phyloP scores from a whole-genome alignment of 2,888 invertebrate species.

The Gnatocerus cornutus region DNA sequence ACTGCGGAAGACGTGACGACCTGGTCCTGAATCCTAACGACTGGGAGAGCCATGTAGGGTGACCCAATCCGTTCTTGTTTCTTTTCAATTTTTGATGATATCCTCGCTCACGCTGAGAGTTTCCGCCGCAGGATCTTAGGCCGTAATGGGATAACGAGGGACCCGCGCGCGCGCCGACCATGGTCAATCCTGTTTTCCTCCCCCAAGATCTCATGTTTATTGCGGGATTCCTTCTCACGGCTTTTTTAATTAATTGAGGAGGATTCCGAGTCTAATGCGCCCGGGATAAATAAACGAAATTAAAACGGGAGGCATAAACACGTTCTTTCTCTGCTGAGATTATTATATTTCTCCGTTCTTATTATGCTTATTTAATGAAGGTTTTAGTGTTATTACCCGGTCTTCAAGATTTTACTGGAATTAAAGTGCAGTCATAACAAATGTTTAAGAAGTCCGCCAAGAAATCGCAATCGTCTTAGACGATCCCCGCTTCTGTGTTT shows the following conservation, averaged over 20 bases:
- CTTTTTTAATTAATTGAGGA: conserved; percentile 34
- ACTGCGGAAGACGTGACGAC: conserved; percentile 56
- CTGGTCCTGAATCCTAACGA: conserved; percentile 59
- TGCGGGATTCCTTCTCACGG: conserved; percentile 40
- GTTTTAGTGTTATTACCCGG: conserved; percentile 49
- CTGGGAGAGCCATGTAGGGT: conserved; percentile 49
- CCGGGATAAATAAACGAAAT: conserved; percentile 42
- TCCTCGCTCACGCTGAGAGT: conserved; percentile 53
- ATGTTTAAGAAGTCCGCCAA: conserved; percentile 45
- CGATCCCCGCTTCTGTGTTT: conserved; percentile 44
- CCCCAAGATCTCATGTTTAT: conserved; percentile 38
- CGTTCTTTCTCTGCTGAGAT: conserved; percentile 40
- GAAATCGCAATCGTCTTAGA: conserved; percentile 34
- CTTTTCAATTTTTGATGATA: conserved; percentile 61
- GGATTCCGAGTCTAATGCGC: conserved; percentile 5
- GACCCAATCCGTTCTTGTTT: conserved; percentile 57
- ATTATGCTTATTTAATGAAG: conserved; percentile 49
- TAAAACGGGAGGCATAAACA: conserved; percentile 45
- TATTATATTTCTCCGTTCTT: conserved; percentile 45
- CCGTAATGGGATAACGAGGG: conserved; percentile 50
- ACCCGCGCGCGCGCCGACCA: conserved; percentile 23
- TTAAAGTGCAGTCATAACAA: conserved; percentile 49
- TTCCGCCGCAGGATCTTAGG: conserved; percentile 49
- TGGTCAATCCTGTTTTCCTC: conserved; percentile 40
- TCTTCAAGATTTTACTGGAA: conserved; percentile 45